Conservation (phyloP, 2,888 invertebrate genomes). For the Caenorhabditis sp. region DNA sequence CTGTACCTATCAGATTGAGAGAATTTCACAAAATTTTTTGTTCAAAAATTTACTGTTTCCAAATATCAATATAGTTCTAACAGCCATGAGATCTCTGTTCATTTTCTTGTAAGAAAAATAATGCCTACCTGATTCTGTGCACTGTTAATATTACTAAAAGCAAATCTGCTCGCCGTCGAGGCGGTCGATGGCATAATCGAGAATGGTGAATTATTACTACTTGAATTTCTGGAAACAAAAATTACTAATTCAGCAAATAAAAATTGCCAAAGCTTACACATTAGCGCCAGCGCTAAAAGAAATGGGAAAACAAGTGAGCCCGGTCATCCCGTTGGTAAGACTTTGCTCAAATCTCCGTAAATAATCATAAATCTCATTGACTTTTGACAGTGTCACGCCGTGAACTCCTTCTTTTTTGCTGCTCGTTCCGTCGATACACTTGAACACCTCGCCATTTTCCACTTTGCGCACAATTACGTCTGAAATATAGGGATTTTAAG, state of each 20-base stretch:
- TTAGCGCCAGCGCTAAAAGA: conserved; percentile 23
- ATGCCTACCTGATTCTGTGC: conserved; percentile 5
- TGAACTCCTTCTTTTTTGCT: conserved; percentile 18
- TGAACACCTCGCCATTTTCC: conserved; percentile 22
- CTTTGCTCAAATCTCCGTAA: conserved; percentile 21
- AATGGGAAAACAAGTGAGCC: conserved; percentile 19
- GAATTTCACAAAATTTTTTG: no score
- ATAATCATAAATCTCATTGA: conserved; percentile 27
- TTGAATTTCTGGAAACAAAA: not conserved
- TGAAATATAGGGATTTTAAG: no score
- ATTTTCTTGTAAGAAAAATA: not conserved
- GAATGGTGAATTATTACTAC: conserved; percentile 20
- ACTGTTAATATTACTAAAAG: conserved; percentile 25
- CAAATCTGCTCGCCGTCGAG: conserved; percentile 14
- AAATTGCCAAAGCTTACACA: conserved; percentile 9
- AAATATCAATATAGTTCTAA: no score
- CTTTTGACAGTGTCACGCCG: conserved; percentile 13
- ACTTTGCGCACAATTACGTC: conserved; percentile 33
- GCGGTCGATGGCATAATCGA: conserved; percentile 15
- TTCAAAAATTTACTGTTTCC: no score
- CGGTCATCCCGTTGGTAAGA: conserved; percentile 5
- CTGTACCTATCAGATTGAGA: no score
- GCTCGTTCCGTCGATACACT: conserved; percentile 11
- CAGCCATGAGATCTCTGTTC: no score
- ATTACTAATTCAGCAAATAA: not conserved